These are phyloP conservation scores for Calliopum simillimum DNA, from an alignment of 2,888 invertebrate genomes.

Conservation along the genomic window DNA sequence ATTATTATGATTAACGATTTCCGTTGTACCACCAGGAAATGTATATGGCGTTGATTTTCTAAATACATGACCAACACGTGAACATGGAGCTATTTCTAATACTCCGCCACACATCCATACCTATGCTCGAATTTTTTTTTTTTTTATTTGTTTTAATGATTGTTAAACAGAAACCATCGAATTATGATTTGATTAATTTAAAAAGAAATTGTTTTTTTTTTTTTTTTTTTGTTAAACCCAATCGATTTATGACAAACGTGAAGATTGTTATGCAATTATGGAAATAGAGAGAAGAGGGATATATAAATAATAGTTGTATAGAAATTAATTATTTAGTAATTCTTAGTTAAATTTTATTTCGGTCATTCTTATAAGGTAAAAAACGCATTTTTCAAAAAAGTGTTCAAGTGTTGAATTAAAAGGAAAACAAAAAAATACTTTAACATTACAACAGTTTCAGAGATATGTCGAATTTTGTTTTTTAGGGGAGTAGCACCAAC, in stretches of 20 bases:
- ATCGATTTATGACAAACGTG: background rate
- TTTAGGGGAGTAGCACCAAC: no score
- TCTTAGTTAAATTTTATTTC: constrained; percentile 23
- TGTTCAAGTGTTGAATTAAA: background rate
- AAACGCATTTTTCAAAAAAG: constrained; percentile 36
- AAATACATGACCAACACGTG: constrained; percentile 96
- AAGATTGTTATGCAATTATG: constrained; percentile 26
- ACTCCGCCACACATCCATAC: constrained; percentile 98
- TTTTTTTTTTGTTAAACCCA: background rate
- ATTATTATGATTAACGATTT: constrained; percentile 99
- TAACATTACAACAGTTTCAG: no score
- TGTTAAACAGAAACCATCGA: constrained; percentile 11
- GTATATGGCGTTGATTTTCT: constrained; percentile 98
- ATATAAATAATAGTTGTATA: constrained; percentile 42
- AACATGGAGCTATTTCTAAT: constrained; percentile 94
- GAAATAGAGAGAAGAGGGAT: constrained; percentile 44
- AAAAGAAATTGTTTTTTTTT: constrained; percentile 2
- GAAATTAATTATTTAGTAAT: constrained; percentile 25
- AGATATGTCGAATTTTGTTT: no score
- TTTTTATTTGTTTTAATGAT: constrained; percentile 3
- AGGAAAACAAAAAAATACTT: no score
- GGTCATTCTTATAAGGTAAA: constrained; percentile 23
- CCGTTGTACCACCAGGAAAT: constrained; percentile 97
- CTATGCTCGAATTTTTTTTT: constrained; percentile 67
- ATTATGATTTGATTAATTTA: constrained; percentile 3